These are phyloP conservation scores for Eubasilissa splendida DNA, from an alignment of 2,888 invertebrate genomes.

Conservation along the genomic window DNA sequence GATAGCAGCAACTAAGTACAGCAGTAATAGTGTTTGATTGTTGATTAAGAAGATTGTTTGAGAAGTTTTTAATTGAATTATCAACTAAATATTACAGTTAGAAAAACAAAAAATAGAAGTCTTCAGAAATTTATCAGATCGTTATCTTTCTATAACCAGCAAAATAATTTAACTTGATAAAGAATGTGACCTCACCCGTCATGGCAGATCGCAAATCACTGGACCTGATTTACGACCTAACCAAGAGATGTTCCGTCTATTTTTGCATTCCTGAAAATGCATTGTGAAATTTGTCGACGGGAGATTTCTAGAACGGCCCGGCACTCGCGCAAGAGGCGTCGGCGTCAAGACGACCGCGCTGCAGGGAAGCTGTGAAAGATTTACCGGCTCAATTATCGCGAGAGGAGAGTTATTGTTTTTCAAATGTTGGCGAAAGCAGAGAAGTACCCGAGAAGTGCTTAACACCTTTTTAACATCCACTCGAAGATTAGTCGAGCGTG, in stretches of 20 bases:
- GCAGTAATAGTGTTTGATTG: too few species aligned
- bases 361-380: background rate
- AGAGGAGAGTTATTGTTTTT: slow-evolving; percentile 11
- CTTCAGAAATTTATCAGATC: too few species aligned
- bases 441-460: background rate
- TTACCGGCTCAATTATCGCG: slow-evolving; percentile 15
- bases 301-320: slow-evolving; percentile 3
- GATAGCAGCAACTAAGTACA: too few species aligned
- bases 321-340: background rate
- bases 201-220: background rate
- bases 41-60: too few species aligned
- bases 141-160: too few species aligned
- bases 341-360: slow-evolving; percentile 5
- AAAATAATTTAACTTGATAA: too few species aligned
- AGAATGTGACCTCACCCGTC: background rate
- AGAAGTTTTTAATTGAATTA: too few species aligned
- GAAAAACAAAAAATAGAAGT: too few species aligned
- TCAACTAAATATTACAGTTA: too few species aligned
- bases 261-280: slow-evolving; percentile 11
- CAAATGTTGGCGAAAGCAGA: slow-evolving; percentile 7
- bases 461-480: background rate
- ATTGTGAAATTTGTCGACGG: slow-evolving; percentile 17
- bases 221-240: background rate
- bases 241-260: slow-evolving; percentile 7
- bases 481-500: background rate